These are phyloP conservation scores for Falco rusticolus DNA, from an alignment of 2,797 vertebrate species.

Conservation along the genomic window DNA sequence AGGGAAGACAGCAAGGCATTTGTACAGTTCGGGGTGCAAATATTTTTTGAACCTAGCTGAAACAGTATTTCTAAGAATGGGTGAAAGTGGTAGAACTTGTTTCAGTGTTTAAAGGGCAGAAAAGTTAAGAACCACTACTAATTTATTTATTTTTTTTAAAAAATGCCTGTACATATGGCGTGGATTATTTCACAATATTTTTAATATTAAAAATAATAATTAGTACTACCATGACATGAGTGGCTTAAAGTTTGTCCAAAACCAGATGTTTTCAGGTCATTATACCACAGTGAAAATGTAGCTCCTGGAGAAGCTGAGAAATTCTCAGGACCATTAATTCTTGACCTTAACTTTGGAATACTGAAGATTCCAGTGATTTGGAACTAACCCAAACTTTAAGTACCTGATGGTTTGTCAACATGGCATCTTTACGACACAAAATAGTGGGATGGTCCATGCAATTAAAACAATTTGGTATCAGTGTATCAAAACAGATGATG, in stretches of 20 bases:
- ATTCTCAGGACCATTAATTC: neutral
- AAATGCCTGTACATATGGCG: neutral
- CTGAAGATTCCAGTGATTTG: neutral
- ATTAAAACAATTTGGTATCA: neutral
- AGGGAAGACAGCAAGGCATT: neutral
- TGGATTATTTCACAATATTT: neutral
- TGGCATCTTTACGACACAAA: too few species aligned
- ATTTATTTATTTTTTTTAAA: too few species aligned
- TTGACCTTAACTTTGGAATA: neutral
- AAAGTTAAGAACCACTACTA: too few species aligned
- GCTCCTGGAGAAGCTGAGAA: neutral
- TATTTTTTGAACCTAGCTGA: neutral
- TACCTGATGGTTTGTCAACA: neutral
- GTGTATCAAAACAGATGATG: neutral
- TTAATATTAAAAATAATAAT: neutral
- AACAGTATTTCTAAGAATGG: neutral
- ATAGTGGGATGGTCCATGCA: too few species aligned
- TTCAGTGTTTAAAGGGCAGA: neutral
- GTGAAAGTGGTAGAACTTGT: neutral
- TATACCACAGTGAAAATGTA: neutral
- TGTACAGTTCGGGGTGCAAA: neutral
- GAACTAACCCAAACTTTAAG: neutral
- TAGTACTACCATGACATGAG: too few species aligned
- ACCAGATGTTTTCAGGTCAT: neutral
- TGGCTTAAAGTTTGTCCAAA: neutral